Conservation (phyloP, 2,797 vertebrate species). For the Diglossa cyanea region DNA sequence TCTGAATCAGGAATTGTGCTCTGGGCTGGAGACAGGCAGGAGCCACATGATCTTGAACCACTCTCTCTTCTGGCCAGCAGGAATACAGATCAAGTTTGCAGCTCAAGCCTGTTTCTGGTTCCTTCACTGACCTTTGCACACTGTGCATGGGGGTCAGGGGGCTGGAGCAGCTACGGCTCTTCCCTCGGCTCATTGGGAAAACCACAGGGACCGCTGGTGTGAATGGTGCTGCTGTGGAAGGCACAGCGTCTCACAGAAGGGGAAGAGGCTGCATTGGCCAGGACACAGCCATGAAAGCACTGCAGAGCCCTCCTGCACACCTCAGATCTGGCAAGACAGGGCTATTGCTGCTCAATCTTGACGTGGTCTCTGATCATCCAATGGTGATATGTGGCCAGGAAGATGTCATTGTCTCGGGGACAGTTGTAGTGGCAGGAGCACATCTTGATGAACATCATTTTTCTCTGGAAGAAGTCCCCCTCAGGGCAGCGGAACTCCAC, state of each 20-base stretch:
- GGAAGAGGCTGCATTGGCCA: background rate
- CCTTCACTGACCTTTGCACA: background rate
- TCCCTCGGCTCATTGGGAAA: fast-evolving
- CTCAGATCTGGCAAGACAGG: background rate
- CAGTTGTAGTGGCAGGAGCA: constrained; percentile 82
- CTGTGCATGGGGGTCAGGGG: background rate
- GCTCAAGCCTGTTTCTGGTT: background rate
- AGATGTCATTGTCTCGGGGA: constrained; percentile 79
- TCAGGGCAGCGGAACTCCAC: constrained; percentile 83
- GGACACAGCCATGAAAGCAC: background rate
- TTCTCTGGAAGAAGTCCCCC: constrained; percentile 77
- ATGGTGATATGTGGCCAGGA: constrained; percentile 63
- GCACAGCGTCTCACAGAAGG: background rate
- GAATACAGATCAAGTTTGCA: background rate
- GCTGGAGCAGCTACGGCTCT: background rate
- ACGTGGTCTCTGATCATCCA: constrained; percentile 76
- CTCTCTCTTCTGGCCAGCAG: background rate
- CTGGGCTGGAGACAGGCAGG: background rate
- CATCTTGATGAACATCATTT: constrained; percentile 84
- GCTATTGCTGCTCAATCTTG: constrained; percentile 46
- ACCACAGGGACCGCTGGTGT: background rate
- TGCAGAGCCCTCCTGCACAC: background rate
- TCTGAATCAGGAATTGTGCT: background rate
- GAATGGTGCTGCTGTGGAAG: background rate
- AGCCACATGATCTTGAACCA: background rate